A percentile compares a stretch with the other conserved stretches of the same genome.
Conservation (phyloP, 2,797 vertebrate genomes). For the Chaenodraco wilsoni region DNA sequence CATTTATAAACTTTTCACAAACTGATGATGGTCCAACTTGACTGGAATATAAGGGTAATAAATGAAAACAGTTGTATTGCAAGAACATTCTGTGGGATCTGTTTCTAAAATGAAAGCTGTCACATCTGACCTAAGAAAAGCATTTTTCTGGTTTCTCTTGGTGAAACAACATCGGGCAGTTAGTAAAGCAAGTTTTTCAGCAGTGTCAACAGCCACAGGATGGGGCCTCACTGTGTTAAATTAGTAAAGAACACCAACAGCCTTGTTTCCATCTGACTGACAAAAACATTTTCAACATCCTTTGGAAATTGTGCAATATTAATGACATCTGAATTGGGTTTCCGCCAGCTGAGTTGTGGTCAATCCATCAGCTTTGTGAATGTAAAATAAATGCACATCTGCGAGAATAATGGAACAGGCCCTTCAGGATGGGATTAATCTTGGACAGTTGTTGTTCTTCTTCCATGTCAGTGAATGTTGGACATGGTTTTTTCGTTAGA, state of each 20-base stretch:
- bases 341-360: slow-evolving; percentile 1
- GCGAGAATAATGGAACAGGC: slow-evolving; percentile 22
- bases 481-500: neutral
- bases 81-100: slow-evolving; percentile 35
- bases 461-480: neutral
- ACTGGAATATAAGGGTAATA: slow-evolving; percentile 40
- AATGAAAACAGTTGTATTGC: slow-evolving; percentile 54
- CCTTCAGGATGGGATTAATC: slow-evolving; percentile 22
- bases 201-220: slow-evolving; percentile 31
- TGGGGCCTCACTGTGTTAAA: slow-evolving; percentile 36
- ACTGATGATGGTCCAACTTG: slow-evolving; percentile 38
- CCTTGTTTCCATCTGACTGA: slow-evolving; percentile 49
- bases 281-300: slow-evolving; percentile 46
- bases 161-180: slow-evolving; percentile 27
- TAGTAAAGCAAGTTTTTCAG: slow-evolving; percentile 21
- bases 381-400: slow-evolving; percentile 8
- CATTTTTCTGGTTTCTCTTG: slow-evolving; percentile 23
- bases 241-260: slow-evolving; percentile 48
- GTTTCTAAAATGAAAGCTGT: slow-evolving; percentile 39
- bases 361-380: slow-evolving; percentile 33
- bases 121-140: slow-evolving; percentile 28
- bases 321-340: slow-evolving; percentile 28
- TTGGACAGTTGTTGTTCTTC: slow-evolving; percentile 17
- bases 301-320: slow-evolving; percentile 43
- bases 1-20: slow-evolving; percentile 59